phyloP scores from a whole-genome alignment of 2,888 invertebrate species.

The Cheilosia urbana region DNA sequence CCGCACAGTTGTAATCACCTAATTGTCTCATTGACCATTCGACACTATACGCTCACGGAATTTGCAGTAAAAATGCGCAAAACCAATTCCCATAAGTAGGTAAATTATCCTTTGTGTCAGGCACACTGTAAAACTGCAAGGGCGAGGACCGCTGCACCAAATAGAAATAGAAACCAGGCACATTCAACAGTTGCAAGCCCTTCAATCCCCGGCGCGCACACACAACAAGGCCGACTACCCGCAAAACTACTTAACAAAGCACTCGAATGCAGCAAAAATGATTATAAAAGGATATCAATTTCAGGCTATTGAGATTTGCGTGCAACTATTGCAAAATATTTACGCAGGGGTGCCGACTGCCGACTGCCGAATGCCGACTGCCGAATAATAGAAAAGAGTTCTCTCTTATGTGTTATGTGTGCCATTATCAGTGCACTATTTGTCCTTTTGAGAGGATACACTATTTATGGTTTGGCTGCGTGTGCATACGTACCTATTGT shows the following conservation, averaged over 20 bases:
- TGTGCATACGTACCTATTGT: slow-evolving; percentile 50
- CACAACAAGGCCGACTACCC: slow-evolving; percentile 60
- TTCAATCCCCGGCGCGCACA: not conserved
- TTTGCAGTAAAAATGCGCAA: not conserved
- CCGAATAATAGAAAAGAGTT: slow-evolving; percentile 17
- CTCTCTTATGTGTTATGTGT: slow-evolving; percentile 26
- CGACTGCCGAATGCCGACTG: too few species aligned
- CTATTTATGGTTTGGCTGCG: slow-evolving; percentile 25
- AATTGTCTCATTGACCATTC: slow-evolving; percentile 22
- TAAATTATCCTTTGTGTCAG: slow-evolving; percentile 38
- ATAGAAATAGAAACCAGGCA: slow-evolving; percentile 30
- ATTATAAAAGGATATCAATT: slow-evolving; percentile 75
- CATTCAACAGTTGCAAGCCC: slow-evolving; percentile 70
- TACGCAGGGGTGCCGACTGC: slow-evolving; percentile 60
- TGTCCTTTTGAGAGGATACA: slow-evolving; percentile 52
- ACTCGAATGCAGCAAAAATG: slow-evolving; percentile 63
- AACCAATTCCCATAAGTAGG: slow-evolving; percentile 17
- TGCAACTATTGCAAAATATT: slow-evolving; percentile 73
- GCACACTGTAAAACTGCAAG: slow-evolving; percentile 36
- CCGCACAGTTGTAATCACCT: slow-evolving; percentile 35
- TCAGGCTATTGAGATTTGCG: slow-evolving; percentile 71
- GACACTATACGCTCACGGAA: not conserved
- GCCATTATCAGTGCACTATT: slow-evolving; percentile 65
- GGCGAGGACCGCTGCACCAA: slow-evolving; percentile 37
- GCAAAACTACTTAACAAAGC: slow-evolving; percentile 72